Conservation (phyloP, 53 echinoderm and acorn worm genomes). For the Luidia sarsii region DNA sequence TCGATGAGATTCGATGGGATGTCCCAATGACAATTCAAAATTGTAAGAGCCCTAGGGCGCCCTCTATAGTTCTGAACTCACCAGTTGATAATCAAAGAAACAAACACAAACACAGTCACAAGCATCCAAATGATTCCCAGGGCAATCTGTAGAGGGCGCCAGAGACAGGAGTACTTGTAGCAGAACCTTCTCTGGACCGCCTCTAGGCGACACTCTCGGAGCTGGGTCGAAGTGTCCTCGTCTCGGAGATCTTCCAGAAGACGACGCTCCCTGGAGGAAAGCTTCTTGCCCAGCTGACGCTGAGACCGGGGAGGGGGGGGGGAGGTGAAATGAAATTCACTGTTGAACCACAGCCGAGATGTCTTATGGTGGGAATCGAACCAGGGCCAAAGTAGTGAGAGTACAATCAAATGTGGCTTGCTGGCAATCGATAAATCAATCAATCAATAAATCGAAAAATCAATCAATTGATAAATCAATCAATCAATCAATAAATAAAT, state of each 20-base stretch:
- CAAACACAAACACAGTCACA: conserved; percentile 52
- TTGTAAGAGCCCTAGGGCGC: background rate
- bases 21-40: background rate
- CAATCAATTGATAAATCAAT: no score
- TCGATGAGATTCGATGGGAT: no score
- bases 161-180: conserved; percentile 59
- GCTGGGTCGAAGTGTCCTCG: conserved; percentile 72
- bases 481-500: no score
- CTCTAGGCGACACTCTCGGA: conserved; percentile 73
- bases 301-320: background rate
- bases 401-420: no score
- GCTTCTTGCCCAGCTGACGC: conserved; percentile 41
- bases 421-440: no score
- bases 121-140: conserved; percentile 56
- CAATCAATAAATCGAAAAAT: no score
- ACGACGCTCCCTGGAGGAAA: conserved; percentile 38
- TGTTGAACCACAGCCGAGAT: no score
- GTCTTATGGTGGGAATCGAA: no score
- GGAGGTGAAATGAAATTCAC: background rate
- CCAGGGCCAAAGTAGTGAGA: no score
- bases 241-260: conserved; percentile 64
- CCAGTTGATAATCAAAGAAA: conserved; percentile 75
- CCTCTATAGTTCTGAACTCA: conserved; percentile 8
- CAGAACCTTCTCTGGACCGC: conserved; percentile 40
- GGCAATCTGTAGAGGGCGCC: conserved; percentile 79